Evolutionary conservation across 2,888 invertebrate genomes (phyloP), one percentile per base, ranked within the genome.

Genomic region (Eilema caniola): DNA sequence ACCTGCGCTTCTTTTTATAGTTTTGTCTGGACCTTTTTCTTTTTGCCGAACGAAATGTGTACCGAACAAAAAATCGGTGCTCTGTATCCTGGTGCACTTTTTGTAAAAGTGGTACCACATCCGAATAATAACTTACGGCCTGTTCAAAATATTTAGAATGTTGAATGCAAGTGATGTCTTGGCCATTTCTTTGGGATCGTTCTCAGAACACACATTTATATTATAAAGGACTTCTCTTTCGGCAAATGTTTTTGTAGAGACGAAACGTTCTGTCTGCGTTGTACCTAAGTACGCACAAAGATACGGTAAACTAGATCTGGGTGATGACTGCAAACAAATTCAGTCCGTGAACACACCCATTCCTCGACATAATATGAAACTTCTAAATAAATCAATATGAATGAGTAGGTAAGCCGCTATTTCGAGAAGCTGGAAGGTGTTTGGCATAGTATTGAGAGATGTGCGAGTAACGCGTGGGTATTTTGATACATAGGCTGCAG

Each of bases 401-500:
- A 89, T 91, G 89, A 89, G 89, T 89, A 86, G 89, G 87, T 89
- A 88, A 89, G 92, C 84, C 76, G 91, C 93, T 94, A 94, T 94
- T 94, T 93, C 84, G 89, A 93, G 94, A 92, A 89, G 88, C 93
- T 95, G 94, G 93, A 95, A 95, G 95, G 94, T 95, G 95, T 95
- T 95, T 92, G 95, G 94, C 94, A 94, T 95, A 93, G 90, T 95
- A 95, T 94, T 94, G 94, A 94, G 93, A 95, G 94, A 95, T 94
- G 94, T 90, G 91, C 93, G 93, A 92, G 93, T 93, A 93, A 93
- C 93, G 92, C 91, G 93, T 92, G 92, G 92, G 92, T 95, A 95
- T 95, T 95, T 95, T 95, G 95, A 95, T 95, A 94, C 95, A 95
- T 95, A 91, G 94, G 93, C 93, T 94, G 93, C 93, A 93, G 95